Percentiles rank a stretch among this genome's conserved stretches.
Evolutionary conservation across 2,797 vertebrate species (phyloP).

Genomic region (Pseudochirops cupreus): DNA sequence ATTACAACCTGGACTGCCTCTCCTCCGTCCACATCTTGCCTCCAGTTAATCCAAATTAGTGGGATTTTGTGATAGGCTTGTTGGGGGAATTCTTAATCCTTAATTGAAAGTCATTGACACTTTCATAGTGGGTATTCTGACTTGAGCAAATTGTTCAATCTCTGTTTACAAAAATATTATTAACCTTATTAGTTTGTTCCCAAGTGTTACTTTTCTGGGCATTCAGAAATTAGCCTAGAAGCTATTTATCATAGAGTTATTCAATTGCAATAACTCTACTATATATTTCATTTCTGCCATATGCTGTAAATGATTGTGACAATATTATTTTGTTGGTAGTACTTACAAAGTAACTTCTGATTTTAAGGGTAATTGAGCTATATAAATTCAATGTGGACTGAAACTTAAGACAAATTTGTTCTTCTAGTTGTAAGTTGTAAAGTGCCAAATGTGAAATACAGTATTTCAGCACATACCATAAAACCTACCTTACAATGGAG

Average conservation of each 20-base stretch:
- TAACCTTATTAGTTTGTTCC: constrained; percentile 34
- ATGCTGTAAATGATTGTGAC: constrained; percentile 58
- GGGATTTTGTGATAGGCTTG: background rate
- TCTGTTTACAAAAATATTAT: constrained; percentile 50
- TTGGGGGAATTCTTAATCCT: background rate
- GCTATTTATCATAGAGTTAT: constrained; percentile 45
- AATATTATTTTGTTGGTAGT: constrained; percentile 60
- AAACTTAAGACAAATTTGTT: constrained; percentile 67
- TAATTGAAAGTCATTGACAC: background rate
- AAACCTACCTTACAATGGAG: constrained; percentile 55
- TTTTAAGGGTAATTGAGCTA: constrained; percentile 68
- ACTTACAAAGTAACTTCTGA: constrained; percentile 57
- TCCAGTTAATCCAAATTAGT: constrained; percentile 32
- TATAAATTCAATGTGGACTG: constrained; percentile 64
- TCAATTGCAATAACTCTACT: constrained; percentile 32
- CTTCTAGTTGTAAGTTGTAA: constrained; percentile 65
- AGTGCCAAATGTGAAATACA: constrained; percentile 69
- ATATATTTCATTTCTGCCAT: constrained; percentile 26
- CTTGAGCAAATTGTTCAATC: background rate
- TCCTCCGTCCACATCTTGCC: background rate
- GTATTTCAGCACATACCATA: constrained; percentile 59
- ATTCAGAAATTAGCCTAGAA: constrained; percentile 54
- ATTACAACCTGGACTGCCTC: background rate
- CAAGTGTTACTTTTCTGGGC: background rate
- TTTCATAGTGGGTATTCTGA: background rate